Evolutionary conservation across 2,888 invertebrate genomes (phyloP).

Genomic region (Pedicia rivosa): DNA sequence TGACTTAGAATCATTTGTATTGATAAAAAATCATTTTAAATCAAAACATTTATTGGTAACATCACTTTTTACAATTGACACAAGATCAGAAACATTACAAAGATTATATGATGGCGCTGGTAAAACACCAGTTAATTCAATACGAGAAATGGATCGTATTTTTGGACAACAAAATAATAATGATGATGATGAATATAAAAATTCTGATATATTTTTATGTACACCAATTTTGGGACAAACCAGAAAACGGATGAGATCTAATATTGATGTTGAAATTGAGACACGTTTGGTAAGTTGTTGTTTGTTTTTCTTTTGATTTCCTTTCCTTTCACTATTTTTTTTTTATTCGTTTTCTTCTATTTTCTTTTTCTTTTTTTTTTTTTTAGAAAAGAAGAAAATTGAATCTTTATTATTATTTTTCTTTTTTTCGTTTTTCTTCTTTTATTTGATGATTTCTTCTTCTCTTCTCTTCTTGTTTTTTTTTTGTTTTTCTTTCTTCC

Average conservation of each 20-base stretch:
- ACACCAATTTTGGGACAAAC: slow-evolving; percentile 64
- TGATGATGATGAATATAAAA: slow-evolving; percentile 39
- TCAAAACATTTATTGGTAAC: slow-evolving; percentile 51
- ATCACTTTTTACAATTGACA: slow-evolving; percentile 56
- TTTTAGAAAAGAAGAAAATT: too few relatives aligned
- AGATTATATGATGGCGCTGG: slow-evolving; percentile 67
- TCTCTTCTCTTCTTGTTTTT: too few relatives aligned
- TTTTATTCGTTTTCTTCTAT: too few relatives aligned
- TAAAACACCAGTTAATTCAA: slow-evolving; percentile 42
- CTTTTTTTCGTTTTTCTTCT: too few relatives aligned
- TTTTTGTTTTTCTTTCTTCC: too few relatives aligned
- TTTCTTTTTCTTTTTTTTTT: too few relatives aligned
- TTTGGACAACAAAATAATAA: slow-evolving; percentile 1
- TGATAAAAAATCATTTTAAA: slow-evolving; percentile 60
- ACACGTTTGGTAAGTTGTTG: slow-evolving; percentile 61
- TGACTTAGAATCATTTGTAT: slow-evolving; percentile 75
- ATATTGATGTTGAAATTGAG: slow-evolving; percentile 70
- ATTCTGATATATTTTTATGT: slow-evolving; percentile 60
- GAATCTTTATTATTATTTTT: too few relatives aligned
- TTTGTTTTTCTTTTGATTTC: neutral
- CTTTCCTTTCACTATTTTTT: too few relatives aligned
- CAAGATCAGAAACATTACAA: slow-evolving; percentile 58
- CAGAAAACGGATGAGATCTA: slow-evolving; percentile 47
- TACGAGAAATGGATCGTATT: slow-evolving; percentile 48
- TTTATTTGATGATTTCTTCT: too few relatives aligned